Base-by-base conservation (phyloP, 2,888 invertebrate species). In the Diarsia dahlii region DNA sequence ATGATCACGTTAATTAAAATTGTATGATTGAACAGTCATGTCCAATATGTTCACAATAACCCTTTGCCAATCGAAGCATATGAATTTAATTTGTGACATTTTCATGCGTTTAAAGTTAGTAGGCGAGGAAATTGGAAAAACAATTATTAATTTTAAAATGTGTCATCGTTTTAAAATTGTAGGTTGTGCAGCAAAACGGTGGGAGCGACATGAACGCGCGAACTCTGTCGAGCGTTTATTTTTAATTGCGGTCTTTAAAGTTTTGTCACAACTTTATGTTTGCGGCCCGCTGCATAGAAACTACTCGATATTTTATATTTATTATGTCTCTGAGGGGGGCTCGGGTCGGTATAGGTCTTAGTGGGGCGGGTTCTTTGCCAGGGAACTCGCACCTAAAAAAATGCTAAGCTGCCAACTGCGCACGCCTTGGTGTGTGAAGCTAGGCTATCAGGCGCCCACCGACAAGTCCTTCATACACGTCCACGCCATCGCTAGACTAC, bases 181-280 rank as follows among this genome's bases (percentile, higher is more conserved):
- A 76, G 65, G 48, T 79, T 58, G 71, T 39, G 48, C 50, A 50
- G 39, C 46, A 60, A 62, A 64, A 63, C 66, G 63, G 70, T 62
- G 72, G 45, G 69, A 71, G 73, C 77, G 76, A 72, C 78, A 74
- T 73, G 63, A 78, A 77, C 76, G 81, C 84, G 75, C 71, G 72
- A 87, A 85, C 71, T 84, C 84, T 72, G 71, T 82, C 87, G 78
- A 89, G 89, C 92, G 89, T 90, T 88, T 86, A 89, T 89, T 92
- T 92, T 92, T 92, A 92, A 94, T 94, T 93, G 91, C 92, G 85
- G 85, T 87, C 88, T 88, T 87, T 82, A 89, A 92, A 92, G 89
- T 92, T 92, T 93, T 91, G 91, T 91, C 90, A 90, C 90, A 90
- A 88, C 85, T 89, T 76, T 76, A 72, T 82, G 77, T 85, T 86